Percentiles rank a stretch among this genome's conserved stretches.
Conservation (phyloP, 2,113 vertebrate genomes). For the Hippoglossus stenolepis region DNA sequence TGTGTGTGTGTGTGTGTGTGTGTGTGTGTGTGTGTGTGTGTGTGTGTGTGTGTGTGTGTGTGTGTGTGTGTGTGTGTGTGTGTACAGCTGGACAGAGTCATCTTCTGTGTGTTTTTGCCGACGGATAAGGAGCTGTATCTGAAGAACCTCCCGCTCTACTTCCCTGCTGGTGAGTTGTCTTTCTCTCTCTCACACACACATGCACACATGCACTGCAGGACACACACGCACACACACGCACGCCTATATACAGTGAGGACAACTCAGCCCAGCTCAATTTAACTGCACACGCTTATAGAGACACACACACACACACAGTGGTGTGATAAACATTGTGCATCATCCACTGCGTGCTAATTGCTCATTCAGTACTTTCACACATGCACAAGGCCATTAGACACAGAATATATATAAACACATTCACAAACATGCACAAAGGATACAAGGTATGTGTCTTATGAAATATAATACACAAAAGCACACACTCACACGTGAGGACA, state of each 20-base stretch:
- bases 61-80: constrained; percentile 12
- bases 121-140: constrained; percentile 81
- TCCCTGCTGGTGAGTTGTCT: constrained; percentile 78
- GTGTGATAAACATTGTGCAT: too few species aligned
- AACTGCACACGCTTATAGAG: constrained; percentile 4
- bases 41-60: neutral
- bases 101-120: constrained; percentile 85
- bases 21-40: constrained; percentile 5
- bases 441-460: neutral
- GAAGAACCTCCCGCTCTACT: constrained; percentile 80
- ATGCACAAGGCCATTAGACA: too few species aligned
- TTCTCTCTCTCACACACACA: neutral
- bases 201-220: neutral
- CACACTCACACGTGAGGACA: neutral
- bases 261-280: constrained; percentile 48
- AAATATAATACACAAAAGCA: constrained; percentile 15
- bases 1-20: constrained; percentile 32
- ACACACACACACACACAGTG: neutral
- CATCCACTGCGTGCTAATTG: too few species aligned
- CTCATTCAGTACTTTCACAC: too few species aligned
- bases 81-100: constrained; percentile 82
- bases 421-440: neutral
- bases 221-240: constrained; percentile 13
- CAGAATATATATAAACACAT: neutral
- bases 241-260: constrained; percentile 19